These are phyloP conservation scores for Temnothorax nylanderi DNA, from an alignment of 1,140 invertebrate species.

Conservation along the genomic window DNA sequence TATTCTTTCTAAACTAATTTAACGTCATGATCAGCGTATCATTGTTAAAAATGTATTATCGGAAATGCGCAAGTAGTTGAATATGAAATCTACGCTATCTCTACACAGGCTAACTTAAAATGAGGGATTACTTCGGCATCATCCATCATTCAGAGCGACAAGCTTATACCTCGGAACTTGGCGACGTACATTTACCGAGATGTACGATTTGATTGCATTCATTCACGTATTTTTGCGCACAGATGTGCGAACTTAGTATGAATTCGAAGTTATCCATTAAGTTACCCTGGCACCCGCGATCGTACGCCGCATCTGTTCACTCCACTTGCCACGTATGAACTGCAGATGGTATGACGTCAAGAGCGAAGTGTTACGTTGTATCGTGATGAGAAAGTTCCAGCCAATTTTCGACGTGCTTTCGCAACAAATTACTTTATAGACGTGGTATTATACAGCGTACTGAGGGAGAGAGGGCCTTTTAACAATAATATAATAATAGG, in stretches of 20 bases:
- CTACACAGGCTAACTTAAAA: conserved; percentile 20
- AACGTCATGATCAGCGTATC: neutral
- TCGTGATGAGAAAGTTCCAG: conserved; percentile 16
- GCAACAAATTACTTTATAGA: neutral
- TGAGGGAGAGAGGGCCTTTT: neutral
- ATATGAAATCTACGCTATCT: neutral
- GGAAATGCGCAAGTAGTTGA: neutral
- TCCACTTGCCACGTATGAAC: conserved; percentile 1
- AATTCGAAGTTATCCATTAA: conserved; percentile 40
- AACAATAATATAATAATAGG: neutral
- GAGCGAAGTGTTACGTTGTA: conserved; percentile 18
- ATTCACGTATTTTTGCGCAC: conserved; percentile 43
- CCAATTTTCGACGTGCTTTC: conserved; percentile 20
- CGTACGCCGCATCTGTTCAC: conserved; percentile 16
- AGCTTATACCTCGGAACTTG: conserved; percentile 28
- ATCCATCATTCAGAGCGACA: conserved; percentile 49
- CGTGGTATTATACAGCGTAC: neutral
- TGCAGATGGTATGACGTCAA: conserved; percentile 36
- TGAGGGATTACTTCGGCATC: neutral
- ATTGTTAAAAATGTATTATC: neutral
- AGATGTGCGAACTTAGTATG: conserved; percentile 2
- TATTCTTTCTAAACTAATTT: neutral
- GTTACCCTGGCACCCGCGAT: neutral
- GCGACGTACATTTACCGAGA: conserved; percentile 15
- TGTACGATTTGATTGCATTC: conserved; percentile 48